Percentiles rank a stretch among this genome's conserved stretches.
Conservation (phyloP, 2,888 invertebrate genomes). For the Chrysodeixis includens region DNA sequence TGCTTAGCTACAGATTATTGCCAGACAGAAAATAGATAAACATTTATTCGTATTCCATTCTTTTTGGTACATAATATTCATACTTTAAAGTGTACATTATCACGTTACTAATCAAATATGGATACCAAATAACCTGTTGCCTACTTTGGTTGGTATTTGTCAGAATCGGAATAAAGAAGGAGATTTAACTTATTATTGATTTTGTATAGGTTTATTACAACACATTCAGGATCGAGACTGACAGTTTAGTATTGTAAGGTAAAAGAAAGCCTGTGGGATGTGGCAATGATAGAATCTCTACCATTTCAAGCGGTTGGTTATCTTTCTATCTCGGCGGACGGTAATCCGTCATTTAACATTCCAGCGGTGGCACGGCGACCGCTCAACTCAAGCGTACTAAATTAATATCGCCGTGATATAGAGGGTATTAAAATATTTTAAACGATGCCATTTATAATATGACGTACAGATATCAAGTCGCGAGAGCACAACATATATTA, state of each 20-base stretch:
- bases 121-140: not conserved
- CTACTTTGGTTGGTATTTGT: too few species aligned
- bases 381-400: slow-evolving; percentile 87
- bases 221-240: not conserved
- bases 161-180: too few species aligned
- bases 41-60: not conserved
- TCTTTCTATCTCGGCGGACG: slow-evolving; percentile 83
- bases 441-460: slow-evolving; percentile 88
- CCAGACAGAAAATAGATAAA: not conserved
- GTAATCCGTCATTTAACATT: slow-evolving; percentile 89
- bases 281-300: slow-evolving; percentile 75
- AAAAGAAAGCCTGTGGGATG: slow-evolving; percentile 62
- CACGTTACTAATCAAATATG: not conserved
- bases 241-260: slow-evolving; percentile 24
- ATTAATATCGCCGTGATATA: slow-evolving; percentile 88
- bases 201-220: too few species aligned
- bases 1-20: slow-evolving; percentile 49
- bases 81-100: not conserved
- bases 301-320: slow-evolving; percentile 78
- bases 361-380: slow-evolving; percentile 84
- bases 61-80: not conserved
- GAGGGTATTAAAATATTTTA: slow-evolving; percentile 89
- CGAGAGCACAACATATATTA: slow-evolving; percentile 86
- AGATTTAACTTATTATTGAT: not conserved
- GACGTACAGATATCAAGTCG: slow-evolving; percentile 87